Percentiles rank a stretch among this genome's conserved stretches.
phyloP scores from a whole-genome alignment of 2,113 vertebrate species.

The Synchiropus splendidus region DNA sequence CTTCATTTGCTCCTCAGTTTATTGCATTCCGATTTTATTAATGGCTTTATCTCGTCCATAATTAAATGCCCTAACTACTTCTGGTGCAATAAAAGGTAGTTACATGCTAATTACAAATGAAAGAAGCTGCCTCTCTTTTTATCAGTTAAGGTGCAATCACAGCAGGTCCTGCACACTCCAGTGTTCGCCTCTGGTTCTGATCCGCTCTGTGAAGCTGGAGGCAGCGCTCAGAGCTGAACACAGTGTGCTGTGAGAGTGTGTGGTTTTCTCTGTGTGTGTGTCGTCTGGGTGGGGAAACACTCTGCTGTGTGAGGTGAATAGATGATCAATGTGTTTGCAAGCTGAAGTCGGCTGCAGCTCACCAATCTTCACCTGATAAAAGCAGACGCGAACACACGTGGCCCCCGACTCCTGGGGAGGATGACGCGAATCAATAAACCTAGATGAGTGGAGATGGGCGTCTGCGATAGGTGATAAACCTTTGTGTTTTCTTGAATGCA shows the following conservation, averaged over 20 bases:
- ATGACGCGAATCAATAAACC: no score
- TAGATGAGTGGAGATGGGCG: no score
- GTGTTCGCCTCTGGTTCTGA: slow-evolving; percentile 5
- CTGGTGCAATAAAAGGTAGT: slow-evolving; percentile 35
- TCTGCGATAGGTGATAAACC: slow-evolving; percentile 1
- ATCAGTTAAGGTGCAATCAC: slow-evolving; percentile 19
- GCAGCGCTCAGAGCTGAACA: slow-evolving; percentile 28
- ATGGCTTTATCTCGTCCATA: slow-evolving; percentile 47
- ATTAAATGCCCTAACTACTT: slow-evolving; percentile 45
- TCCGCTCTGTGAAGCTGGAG: slow-evolving; percentile 25
- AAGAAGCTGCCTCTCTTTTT: slow-evolving; percentile 34
- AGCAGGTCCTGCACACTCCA: slow-evolving; percentile 3
- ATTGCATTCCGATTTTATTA: slow-evolving; percentile 48
- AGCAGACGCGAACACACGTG: slow-evolving; percentile 3
- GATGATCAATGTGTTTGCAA: slow-evolving; percentile 43
- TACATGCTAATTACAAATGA: slow-evolving; percentile 46
- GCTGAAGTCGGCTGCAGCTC: slow-evolving; percentile 28
- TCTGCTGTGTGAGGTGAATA: slow-evolving; percentile 47
- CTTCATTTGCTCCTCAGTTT: slow-evolving; percentile 23
- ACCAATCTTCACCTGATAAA: slow-evolving; percentile 31
- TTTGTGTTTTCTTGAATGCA: slow-evolving; percentile 2
- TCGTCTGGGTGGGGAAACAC: slow-evolving; percentile 1
- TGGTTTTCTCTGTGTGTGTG: slow-evolving; percentile 6
- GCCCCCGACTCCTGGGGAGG: no score
- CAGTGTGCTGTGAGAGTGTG: slow-evolving; percentile 20